Conservation (phyloP, 2,888 invertebrate genomes). For the Cryptosula pallasiana region DNA sequence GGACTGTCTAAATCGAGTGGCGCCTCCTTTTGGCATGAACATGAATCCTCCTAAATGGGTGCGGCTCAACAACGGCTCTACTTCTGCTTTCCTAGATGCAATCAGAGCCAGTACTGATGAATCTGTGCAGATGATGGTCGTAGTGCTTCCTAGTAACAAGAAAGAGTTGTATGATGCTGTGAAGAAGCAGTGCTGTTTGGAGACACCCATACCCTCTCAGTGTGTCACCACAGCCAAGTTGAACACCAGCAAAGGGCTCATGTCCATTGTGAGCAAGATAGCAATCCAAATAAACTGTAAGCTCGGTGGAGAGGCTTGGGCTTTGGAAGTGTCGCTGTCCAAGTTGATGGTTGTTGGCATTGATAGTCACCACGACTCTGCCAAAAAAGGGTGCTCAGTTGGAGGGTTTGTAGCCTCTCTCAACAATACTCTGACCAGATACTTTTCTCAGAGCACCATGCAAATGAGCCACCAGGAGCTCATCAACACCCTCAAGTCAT, state of each 20-base stretch:
- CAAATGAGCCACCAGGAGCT: conserved; percentile 74
- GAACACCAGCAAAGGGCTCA: conserved; percentile 39
- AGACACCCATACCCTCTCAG: conserved; percentile 72
- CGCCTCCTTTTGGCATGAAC: conserved; percentile 50
- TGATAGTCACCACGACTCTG: conserved; percentile 77
- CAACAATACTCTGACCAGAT: conserved; percentile 66
- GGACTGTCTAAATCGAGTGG: conserved; percentile 42
- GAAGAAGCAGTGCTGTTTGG: conserved; percentile 63
- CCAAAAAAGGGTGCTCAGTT: conserved; percentile 62
- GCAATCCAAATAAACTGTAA: conserved; percentile 90
- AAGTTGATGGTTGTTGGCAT: conserved; percentile 71
- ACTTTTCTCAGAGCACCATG: conserved; percentile 68
- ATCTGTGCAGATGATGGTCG: conserved; percentile 52
- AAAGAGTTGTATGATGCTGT: conserved; percentile 77
- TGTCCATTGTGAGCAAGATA: conserved; percentile 84
- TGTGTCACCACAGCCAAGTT: conserved; percentile 26
- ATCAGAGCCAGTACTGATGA: conserved; percentile 33
- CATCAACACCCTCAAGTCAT: conserved; percentile 64
- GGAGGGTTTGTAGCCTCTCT: conserved; percentile 77
- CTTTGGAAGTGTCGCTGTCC: conserved; percentile 57
- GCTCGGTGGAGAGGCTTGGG: conserved; percentile 85
- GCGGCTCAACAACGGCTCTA: conserved; percentile 34
- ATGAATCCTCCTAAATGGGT: conserved; percentile 35
- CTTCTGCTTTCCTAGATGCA: conserved; percentile 34
- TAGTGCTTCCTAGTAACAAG: conserved; percentile 64